Evolutionary conservation across 92 coral and sea anemone genomes (phyloP), one percentile per base, ranked within the genome.

Genomic region (Epizoanthus illoricatus): DNA sequence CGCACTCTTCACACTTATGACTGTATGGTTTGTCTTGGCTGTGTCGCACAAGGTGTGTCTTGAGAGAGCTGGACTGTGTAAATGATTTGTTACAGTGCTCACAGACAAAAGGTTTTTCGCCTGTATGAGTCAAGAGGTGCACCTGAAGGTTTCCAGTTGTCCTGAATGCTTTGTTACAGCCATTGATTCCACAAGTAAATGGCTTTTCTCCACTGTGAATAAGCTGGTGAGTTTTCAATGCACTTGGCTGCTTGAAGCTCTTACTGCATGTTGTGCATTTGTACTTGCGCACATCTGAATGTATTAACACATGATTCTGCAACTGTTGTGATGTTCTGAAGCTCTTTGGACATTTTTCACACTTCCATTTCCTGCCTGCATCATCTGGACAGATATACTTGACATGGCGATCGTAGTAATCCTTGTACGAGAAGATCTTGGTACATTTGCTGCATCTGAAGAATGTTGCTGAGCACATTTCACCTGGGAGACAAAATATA

Each of bases 341-440:
- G 52, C 39, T 78, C 33, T 49, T 78, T 21, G 67, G 71, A 61
- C 82, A 78, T 58, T 78, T 69, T 58, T 39, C 43, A 47, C 82
- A 78, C 4, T 78, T 78, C 79, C 84, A 57, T 69, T 75, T 86
- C 84, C 59, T 83, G n/a, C 79, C 80, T 21, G 76, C 59, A 68
- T 87, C 86, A 67, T 87, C 90, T 69, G 87, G 80, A 55, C 90
- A 87, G 68, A 87, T 81, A 71, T 87, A 87, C 63, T 69, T 83
- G 33, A 82, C 74, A 84, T 87, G 90, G 0, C 90, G 87, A 12
- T 87, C 90, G 36, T 83, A 83, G 84, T 83, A 87, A 42, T 83
- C 87, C 36, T 87, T 83, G 84, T 65, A 83, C 12, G 90, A 87
- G 67, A 87, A 87, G 40, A 87, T 76, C 80, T 87, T 87, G 71